Evolutionary conservation across 1,140 invertebrate species (phyloP).

Genomic region (Ostrea denselamellosa): DNA sequence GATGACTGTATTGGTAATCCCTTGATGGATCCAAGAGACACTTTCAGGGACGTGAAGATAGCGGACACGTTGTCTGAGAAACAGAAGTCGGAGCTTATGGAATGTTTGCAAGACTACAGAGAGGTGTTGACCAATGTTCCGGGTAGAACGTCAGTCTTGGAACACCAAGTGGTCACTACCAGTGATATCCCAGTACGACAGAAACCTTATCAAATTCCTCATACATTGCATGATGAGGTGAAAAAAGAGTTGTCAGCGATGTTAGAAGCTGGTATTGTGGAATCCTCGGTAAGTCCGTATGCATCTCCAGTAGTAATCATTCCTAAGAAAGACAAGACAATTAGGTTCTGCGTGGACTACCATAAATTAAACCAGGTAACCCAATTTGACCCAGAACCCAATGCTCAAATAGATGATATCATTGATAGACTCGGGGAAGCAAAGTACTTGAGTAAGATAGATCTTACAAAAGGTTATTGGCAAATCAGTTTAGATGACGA

Average conservation of each 20-base stretch:
- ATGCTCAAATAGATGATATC: background rate
- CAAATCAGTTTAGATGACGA: constrained; percentile 74
- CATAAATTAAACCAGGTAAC: constrained; percentile 78
- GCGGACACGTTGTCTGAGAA: background rate
- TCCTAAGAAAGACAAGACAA: constrained; percentile 81
- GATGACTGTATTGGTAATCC: background rate
- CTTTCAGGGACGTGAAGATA: background rate
- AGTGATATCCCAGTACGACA: constrained; percentile 4
- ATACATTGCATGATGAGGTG: constrained; percentile 68
- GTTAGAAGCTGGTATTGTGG: constrained; percentile 74
- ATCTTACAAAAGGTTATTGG: constrained; percentile 80
- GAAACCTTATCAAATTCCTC: constrained; percentile 41
- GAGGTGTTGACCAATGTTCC: constrained; percentile 25
- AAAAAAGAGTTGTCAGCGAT: constrained; percentile 75
- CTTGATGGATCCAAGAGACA: background rate
- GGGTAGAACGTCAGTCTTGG: background rate
- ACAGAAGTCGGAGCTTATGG: background rate
- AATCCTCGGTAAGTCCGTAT: constrained; percentile 68
- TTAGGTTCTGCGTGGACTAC: constrained; percentile 80
- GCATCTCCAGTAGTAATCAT: constrained; percentile 66
- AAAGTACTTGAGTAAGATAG: constrained; percentile 78
- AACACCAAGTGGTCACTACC: constrained; percentile 14
- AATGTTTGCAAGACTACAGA: background rate
- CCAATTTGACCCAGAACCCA: constrained; percentile 79
- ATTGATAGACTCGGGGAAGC: constrained; percentile 50